A percentile compares a stretch with the other conserved stretches of the same genome.
These are phyloP conservation scores for Perizoma flavofasciatum DNA, from an alignment of 2,888 invertebrate species.

Conservation along the genomic window DNA sequence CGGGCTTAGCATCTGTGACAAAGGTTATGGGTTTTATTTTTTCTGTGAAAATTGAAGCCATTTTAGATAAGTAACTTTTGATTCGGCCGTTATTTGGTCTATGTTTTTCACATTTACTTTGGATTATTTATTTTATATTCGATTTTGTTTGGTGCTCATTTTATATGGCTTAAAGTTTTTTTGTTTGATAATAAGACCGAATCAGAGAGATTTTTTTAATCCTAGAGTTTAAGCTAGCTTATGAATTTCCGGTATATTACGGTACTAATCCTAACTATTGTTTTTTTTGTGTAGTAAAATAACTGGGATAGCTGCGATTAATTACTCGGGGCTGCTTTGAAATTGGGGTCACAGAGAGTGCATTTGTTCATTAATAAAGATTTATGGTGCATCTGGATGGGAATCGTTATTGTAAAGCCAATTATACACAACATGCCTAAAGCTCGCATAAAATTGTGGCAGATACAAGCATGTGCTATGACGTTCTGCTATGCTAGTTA, in stretches of 20 bases:
- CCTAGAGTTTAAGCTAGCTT: slow-evolving; percentile 4
- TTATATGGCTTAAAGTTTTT: slow-evolving; percentile 1
- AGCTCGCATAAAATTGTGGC: too few species aligned
- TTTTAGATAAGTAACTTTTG: slow-evolving; percentile 19
- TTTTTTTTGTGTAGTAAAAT: slow-evolving; percentile 10
- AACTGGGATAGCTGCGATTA: slow-evolving; percentile 8
- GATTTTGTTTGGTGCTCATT: background rate
- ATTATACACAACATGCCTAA: background rate
- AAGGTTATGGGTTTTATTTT: slow-evolving; percentile 68
- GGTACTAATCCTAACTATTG: slow-evolving; percentile 8
- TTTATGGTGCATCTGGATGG: slow-evolving; percentile 15
- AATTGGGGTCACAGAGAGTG: slow-evolving; percentile 12
- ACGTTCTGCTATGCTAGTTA: too few species aligned
- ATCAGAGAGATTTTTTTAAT: slow-evolving; percentile 11
- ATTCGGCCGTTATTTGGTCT: slow-evolving; percentile 6
- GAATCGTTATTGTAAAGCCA: slow-evolving; percentile 11
- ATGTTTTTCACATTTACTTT: slow-evolving; percentile 13
- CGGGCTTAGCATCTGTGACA: slow-evolving; percentile 60
- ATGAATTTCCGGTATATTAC: slow-evolving; percentile 15
- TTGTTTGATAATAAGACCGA: background rate
- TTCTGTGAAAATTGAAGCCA: slow-evolving; percentile 23
- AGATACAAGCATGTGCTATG: too few species aligned
- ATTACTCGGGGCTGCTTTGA: slow-evolving; percentile 4
- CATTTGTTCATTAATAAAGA: slow-evolving; percentile 16
- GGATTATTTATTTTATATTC: background rate